Evolutionary conservation across 2,888 invertebrate genomes (phyloP).

Genomic region (Eudemis profundana): DNA sequence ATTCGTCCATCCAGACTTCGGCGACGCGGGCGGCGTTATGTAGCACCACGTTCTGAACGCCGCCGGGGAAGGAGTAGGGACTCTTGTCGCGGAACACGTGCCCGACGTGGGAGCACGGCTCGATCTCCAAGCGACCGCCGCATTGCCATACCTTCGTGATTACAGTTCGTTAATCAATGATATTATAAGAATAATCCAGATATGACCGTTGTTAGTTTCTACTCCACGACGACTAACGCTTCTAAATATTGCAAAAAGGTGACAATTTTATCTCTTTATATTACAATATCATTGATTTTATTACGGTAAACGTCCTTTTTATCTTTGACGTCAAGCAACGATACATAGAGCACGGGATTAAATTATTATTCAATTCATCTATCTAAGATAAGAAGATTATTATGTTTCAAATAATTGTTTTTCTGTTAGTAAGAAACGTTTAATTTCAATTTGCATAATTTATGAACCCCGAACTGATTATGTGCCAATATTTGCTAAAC

Average conservation of each 20-base stretch:
- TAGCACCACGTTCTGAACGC: constrained; percentile 97
- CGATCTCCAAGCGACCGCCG: constrained; percentile 97
- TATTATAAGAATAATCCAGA: not conserved
- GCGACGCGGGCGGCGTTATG: constrained; percentile 99
- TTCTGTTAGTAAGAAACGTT: not conserved
- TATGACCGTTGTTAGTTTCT: no score
- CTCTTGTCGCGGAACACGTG: constrained; percentile 99
- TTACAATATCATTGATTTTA: no score
- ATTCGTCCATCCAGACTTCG: constrained; percentile 99
- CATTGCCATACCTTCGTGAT: constrained; percentile 95
- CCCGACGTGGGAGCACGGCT: constrained; percentile 98
- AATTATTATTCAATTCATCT: no score
- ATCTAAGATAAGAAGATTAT: not conserved
- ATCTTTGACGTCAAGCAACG: no score
- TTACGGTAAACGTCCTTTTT: no score
- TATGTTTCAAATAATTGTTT: not conserved
- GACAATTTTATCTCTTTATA: no score
- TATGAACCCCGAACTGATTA: not conserved
- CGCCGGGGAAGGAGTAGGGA: constrained; percentile 99
- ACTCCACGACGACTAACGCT: no score
- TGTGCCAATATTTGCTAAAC: not conserved
- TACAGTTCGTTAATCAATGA: constrained; percentile 1
- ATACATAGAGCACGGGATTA: no score
- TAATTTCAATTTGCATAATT: not conserved
- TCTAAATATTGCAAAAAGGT: no score